These are phyloP conservation scores for Drosophila niveifrons DNA, from an alignment of 2,888 invertebrate genomes.

Conservation along the genomic window DNA sequence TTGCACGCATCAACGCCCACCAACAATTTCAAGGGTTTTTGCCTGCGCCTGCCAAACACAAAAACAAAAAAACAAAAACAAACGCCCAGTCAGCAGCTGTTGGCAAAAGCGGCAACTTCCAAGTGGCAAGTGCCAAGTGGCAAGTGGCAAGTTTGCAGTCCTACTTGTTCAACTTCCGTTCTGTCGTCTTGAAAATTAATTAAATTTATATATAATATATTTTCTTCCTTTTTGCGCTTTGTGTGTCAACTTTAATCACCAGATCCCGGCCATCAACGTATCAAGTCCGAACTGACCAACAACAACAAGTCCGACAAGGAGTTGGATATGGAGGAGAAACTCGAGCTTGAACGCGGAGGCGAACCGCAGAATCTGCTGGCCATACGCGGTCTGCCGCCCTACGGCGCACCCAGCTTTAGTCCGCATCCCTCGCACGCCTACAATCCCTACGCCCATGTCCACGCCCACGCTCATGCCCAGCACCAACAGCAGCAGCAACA, in stretches of 20 bases:
- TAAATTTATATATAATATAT: conserved; percentile 59
- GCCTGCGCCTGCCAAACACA: conserved; percentile 50
- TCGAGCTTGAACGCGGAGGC: conserved; percentile 90
- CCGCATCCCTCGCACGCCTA: conserved; percentile 62
- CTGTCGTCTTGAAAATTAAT: conserved; percentile 63
- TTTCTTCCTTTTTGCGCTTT: conserved; percentile 46
- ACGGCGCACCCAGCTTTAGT: conserved; percentile 59
- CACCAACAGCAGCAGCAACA: conserved; percentile 61
- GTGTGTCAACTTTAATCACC: conserved; percentile 49
- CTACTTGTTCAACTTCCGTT: conserved; percentile 75
- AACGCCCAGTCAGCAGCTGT: conserved; percentile 28
- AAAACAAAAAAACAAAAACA: conserved; percentile 24
- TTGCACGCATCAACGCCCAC: conserved; percentile 84
- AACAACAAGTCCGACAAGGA: conserved; percentile 86
- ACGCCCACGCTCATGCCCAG: conserved; percentile 74
- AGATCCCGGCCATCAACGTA: conserved; percentile 84
- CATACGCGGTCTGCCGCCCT: conserved; percentile 68
- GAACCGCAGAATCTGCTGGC: conserved; percentile 86
- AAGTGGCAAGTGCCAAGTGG: conserved; percentile 24
- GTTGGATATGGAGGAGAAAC: conserved; percentile 90
- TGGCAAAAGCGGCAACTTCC: conserved; percentile 51
- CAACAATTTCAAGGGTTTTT: conserved; percentile 81
- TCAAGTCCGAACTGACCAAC: conserved; percentile 87
- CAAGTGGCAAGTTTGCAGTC: conserved; percentile 59
- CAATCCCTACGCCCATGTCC: conserved; percentile 62